Percentiles rank a stretch among this genome's conserved stretches.
Conservation (phyloP, 30 jellyfish, hydroid and myxozoan genomes). For the Aurelia aurita region DNA sequence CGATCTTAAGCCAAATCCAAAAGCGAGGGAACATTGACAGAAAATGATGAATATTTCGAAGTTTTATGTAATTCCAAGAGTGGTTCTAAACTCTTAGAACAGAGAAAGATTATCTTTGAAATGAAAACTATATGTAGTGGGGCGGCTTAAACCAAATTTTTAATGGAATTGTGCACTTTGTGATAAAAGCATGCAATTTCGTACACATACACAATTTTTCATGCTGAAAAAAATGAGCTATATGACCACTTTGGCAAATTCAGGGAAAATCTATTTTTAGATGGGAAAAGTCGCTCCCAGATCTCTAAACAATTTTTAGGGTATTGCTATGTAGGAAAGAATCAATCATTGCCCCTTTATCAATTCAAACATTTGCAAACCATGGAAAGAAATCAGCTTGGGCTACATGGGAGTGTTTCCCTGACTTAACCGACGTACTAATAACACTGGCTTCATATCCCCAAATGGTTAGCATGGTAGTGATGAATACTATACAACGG, state of each 20-base stretch:
- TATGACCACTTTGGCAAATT: conserved; percentile 14
- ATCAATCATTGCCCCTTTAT: conserved; percentile 18
- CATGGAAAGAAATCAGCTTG: conserved; percentile 40
- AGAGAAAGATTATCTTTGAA: too few species aligned
- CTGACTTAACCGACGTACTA: conserved; percentile 29
- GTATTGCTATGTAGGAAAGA: conserved; percentile 17
- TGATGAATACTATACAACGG: conserved; percentile 27
- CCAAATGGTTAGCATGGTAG: conserved; percentile 21
- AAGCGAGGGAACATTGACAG: too few species aligned
- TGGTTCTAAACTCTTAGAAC: too few species aligned
- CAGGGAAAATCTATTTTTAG: conserved; percentile 27
- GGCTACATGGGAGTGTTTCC: conserved; percentile 47
- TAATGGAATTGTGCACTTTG: conserved; percentile 32
- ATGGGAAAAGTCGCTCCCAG: conserved; percentile 10
- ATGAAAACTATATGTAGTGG: too few species aligned
- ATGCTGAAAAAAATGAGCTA: conserved; percentile 21
- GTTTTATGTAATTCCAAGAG: too few species aligned
- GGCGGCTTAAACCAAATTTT: conserved; percentile 16
- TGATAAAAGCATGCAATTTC: conserved; percentile 22
- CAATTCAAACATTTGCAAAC: conserved; percentile 35
- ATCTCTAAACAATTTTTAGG: conserved; percentile 15
- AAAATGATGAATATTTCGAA: too few species aligned
- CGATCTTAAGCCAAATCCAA: too few species aligned
- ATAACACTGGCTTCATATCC: conserved; percentile 42
- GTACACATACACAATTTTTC: conserved; percentile 34